Base-by-base conservation (phyloP, 2,113 vertebrate genomes). In the Stigmatopora nigra region DNA sequence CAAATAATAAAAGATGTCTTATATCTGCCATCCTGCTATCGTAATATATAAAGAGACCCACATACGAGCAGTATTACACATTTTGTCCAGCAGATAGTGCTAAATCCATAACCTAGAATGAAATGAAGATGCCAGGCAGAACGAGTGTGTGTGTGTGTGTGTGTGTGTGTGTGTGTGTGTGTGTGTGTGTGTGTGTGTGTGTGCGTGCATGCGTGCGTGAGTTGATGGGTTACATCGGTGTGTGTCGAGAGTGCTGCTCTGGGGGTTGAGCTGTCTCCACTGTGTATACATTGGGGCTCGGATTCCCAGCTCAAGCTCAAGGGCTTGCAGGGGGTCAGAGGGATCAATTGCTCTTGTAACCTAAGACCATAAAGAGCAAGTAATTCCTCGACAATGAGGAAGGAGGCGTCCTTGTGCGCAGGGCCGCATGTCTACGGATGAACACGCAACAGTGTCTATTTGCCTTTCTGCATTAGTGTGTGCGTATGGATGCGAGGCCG, bases 301-400 rank as follows among this genome's bases (percentile, higher is more conserved):
- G 83, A 91, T 95, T 98, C 93, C 91, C 90, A 92, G 87, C 89
- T 92, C 89, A 91, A 91, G 82, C 89, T 91, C 81, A 84, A 92
- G 91, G 92, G 93, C 92, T 94, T 93, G 88, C 90, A 92, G 85
- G 71, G 93, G 95, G 94, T 94, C 93, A 94, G 70, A 71, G 89
- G 90, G 93, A 96, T 94, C 94, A 96, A 98, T 95, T 95, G 94
- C 93, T 93, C 86, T 88, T 72, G 95, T 95, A 96, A 98, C 87
- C 83, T 84, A 94, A 97, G 89, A 92, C 92, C 89, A 91, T 78
- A 92, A 93, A 92, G 89, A 94, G 93, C 92, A 93, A 94, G 91
- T 91, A 92, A 93, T 93, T 95, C 89, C 91, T 90, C 91, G 93
- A 93, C 92, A 92, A 91, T 81, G 86, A 92, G 81, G 68, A 82